Evolutionary conservation across 1,140 invertebrate genomes (phyloP).

Genomic region (Brachionus manjavacas): DNA sequence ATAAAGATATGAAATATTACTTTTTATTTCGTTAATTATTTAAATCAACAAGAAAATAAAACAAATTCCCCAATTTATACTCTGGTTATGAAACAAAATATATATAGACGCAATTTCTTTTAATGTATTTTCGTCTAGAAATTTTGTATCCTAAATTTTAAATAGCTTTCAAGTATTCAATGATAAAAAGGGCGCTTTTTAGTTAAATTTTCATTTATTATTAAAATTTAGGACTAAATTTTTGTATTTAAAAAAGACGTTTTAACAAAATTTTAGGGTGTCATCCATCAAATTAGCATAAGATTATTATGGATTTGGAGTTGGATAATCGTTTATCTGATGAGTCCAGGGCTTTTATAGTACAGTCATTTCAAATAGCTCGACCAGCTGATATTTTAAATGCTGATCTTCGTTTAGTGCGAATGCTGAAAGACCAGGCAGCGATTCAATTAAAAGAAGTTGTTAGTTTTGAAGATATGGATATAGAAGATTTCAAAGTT

Average conservation of each 20-base stretch:
- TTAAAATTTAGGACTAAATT: not conserved
- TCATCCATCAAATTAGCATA: not conserved
- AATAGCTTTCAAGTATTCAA: not conserved
- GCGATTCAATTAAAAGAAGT: not conserved
- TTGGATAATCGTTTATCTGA: not conserved
- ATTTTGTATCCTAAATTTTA: not conserved
- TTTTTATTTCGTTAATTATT: not conserved
- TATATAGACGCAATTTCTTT: not conserved
- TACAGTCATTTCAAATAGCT: not conserved
- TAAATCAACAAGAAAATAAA: not conserved
- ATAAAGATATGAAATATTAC: not conserved
- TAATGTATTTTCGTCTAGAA: not conserved
- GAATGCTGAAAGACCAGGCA: not conserved
- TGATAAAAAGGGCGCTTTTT: not conserved
- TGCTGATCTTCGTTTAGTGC: not conserved
- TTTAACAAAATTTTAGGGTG: not conserved
- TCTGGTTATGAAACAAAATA: not conserved
- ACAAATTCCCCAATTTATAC: not conserved
- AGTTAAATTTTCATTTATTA: not conserved
- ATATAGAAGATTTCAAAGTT: not conserved
- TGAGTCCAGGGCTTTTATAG: not conserved
- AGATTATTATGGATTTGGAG: not conserved
- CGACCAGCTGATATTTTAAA: conserved; percentile 5
- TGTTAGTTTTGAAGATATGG: not conserved
- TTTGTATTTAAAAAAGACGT: not conserved